Evolutionary conservation across 2,888 invertebrate genomes (phyloP).

Genomic region (Drosophila affinis): DNA sequence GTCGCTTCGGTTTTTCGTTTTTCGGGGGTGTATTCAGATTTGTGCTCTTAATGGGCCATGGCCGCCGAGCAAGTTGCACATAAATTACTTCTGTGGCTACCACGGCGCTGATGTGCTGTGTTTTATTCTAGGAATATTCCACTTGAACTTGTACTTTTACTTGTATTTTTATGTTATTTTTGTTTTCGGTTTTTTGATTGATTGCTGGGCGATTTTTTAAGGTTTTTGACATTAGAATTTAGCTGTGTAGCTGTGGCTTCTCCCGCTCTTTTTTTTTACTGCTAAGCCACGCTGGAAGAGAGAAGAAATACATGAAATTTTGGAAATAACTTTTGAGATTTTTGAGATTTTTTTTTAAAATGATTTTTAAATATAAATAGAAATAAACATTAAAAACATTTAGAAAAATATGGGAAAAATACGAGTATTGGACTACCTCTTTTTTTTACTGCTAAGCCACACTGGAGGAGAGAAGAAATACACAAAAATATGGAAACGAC

Average conservation of each 20-base stretch:
- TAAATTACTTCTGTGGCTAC: constrained; percentile 28
- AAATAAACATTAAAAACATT: too few species aligned
- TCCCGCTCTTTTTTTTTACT: neutral
- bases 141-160: constrained; percentile 10
- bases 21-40: constrained; percentile 35
- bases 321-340: too few species aligned
- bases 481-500: too few species aligned
- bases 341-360: too few species aligned
- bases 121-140: constrained; percentile 1
- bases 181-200: constrained; percentile 11
- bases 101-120: neutral
- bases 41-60: constrained; percentile 39
- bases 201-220: constrained; percentile 16
- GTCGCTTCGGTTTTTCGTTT: constrained; percentile 16
- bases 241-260: neutral
- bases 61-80: constrained; percentile 15
- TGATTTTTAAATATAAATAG: too few species aligned
- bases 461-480: too few species aligned
- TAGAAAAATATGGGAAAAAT: too few species aligned
- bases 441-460: neutral
- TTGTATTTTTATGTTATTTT: neutral
- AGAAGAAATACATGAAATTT: too few species aligned
- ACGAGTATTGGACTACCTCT: too few species aligned
- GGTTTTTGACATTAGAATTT: neutral
- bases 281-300: neutral